A percentile compares a stretch with the other conserved stretches of the same genome.
These are phyloP conservation scores for Spizella passerina DNA, from an alignment of 2,797 vertebrate species.

Conservation along the genomic window DNA sequence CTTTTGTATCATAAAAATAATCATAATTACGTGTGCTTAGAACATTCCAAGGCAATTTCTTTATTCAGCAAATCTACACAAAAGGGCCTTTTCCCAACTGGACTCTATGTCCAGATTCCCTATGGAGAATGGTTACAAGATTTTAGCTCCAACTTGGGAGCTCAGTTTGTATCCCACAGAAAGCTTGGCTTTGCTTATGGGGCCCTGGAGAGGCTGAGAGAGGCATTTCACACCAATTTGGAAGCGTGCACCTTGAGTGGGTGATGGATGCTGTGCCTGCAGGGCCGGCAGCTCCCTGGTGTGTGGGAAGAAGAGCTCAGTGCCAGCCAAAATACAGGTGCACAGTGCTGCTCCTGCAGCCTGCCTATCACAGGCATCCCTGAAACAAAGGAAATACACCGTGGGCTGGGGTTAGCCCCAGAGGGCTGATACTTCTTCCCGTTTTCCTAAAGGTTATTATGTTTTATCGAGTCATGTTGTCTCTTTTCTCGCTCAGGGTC, in stretches of 20 bases:
- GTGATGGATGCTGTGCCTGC: background rate
- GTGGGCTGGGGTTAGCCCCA: background rate
- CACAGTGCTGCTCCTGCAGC: background rate
- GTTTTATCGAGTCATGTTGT: background rate
- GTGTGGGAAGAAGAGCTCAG: background rate
- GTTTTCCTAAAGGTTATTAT: background rate
- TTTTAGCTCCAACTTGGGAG: background rate
- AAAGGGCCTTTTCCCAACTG: background rate
- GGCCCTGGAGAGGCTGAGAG: background rate
- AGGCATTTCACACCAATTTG: background rate
- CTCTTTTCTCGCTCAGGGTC: background rate
- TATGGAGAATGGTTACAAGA: background rate
- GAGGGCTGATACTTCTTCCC: background rate
- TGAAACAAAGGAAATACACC: background rate
- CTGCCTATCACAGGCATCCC: background rate
- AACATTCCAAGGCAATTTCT: background rate
- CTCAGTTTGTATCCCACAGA: background rate
- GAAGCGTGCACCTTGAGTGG: background rate
- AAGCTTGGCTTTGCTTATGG: too few relatives aligned
- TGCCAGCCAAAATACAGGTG: constrained; percentile 58
- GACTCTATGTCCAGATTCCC: background rate
- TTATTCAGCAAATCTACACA: background rate
- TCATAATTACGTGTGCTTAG: background rate
- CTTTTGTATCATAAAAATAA: background rate
- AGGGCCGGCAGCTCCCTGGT: background rate